Evolutionary conservation across 2,113 vertebrate species (phyloP).

Genomic region (Oostethus manadensis): DNA sequence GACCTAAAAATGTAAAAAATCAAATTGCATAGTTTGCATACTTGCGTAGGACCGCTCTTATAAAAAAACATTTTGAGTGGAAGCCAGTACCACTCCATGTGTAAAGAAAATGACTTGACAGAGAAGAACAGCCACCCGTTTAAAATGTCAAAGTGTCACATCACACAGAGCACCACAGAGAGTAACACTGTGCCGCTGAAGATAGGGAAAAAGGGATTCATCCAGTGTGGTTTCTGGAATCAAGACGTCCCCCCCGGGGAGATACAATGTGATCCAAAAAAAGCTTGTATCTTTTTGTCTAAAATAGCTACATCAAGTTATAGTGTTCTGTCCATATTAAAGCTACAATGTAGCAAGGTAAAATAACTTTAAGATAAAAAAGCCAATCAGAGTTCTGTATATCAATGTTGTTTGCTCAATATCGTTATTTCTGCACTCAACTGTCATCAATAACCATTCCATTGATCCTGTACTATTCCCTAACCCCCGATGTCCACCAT

Average conservation of each 20-base stretch:
- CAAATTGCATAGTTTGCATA: too few species aligned
- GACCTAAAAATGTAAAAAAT: too few species aligned
- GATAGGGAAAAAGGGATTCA: conserved; percentile 11
- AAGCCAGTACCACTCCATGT: not conserved
- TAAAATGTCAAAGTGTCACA: conserved; percentile 1
- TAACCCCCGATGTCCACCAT: too few species aligned
- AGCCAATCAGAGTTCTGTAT: too few species aligned
- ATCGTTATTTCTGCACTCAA: too few species aligned
- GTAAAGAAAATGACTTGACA: not conserved
- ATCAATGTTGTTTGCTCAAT: too few species aligned
- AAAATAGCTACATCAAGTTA: not conserved
- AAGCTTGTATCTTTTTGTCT: conserved; percentile 22
- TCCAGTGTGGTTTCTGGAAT: not conserved
- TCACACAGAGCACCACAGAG: not conserved
- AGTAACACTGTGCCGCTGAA: not conserved
- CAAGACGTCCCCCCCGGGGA: conserved; percentile 2
- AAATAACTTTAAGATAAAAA: too few species aligned
- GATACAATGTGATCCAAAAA: not conserved
- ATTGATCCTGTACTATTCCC: too few species aligned
- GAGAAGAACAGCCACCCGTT: not conserved
- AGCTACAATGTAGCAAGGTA: too few species aligned
- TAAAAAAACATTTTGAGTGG: too few species aligned
- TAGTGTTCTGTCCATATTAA: not conserved
- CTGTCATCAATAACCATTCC: too few species aligned
- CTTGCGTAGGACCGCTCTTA: too few species aligned